These are phyloP conservation scores for Myotis davidii DNA, from an alignment of 2,113 vertebrate species.

Conservation along the genomic window DNA sequence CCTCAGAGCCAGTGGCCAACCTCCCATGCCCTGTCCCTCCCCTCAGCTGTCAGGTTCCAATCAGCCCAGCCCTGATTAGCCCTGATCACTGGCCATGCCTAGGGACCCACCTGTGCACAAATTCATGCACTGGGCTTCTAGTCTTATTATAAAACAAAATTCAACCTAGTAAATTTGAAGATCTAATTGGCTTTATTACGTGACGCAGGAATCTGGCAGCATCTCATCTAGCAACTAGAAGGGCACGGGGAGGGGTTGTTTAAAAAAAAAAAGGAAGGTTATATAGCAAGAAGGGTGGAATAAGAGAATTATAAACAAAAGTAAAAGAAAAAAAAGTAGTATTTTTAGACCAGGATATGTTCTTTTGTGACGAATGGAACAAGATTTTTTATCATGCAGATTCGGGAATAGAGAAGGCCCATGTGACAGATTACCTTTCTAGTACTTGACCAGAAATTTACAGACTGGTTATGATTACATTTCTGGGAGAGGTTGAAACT, in stretches of 20 bases:
- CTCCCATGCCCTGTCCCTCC: too few relatives aligned
- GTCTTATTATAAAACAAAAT: neutral
- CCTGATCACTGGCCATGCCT: too few relatives aligned
- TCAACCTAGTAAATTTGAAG: neutral
- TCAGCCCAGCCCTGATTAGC: too few relatives aligned
- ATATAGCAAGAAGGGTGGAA: neutral
- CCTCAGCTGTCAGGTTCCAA: too few relatives aligned
- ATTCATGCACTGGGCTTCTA: too few relatives aligned
- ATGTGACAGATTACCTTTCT: neutral
- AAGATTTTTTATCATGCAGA: neutral
- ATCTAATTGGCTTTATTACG: neutral
- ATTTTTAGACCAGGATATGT: too few relatives aligned
- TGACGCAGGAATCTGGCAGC: too few relatives aligned
- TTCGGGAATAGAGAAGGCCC: neutral
- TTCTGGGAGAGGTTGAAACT: neutral
- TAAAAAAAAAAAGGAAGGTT: too few relatives aligned
- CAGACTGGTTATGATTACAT: neutral
- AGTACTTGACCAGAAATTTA: neutral
- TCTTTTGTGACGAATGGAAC: neutral
- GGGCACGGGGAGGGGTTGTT: too few relatives aligned
- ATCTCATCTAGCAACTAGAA: neutral
- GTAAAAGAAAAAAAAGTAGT: neutral
- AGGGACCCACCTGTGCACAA: too few relatives aligned
- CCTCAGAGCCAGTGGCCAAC: too few relatives aligned
- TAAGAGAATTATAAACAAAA: neutral